Evolutionary conservation across 1,140 invertebrate genomes (phyloP), one percentile per base, ranked within the genome.

Genomic region (Adoxophyes honmai): DNA sequence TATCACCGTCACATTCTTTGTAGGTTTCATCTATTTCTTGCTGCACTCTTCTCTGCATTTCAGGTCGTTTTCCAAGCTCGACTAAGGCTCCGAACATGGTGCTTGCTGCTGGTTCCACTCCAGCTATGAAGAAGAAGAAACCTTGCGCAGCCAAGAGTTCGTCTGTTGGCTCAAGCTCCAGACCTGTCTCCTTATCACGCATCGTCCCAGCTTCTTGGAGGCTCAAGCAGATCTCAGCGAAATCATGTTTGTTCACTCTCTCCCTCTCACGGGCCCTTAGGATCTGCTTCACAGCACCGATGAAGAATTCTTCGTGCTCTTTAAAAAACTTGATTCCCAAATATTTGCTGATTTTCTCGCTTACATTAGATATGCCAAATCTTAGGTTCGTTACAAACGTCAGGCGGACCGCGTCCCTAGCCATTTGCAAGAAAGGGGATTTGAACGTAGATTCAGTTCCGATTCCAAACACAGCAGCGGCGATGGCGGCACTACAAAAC

Each of bases 91-190:
- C 87, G 11, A 84, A 81, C 21, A 93, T 73, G 0, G 89, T 62
- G n/a, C 86, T 88, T 3, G 91, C 88, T 0, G 91, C 91, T 0
- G 93, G 93, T 58, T 93, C 92, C 38, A 90, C 92, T 10, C 92
- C 92, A 52, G 91, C 92, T 2, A 91, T 63, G n/a, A 83, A 86
- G 44, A 86, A 86, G 59, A 88, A 76, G 52, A 88, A 88, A 18
- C 69, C 77, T 64, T 83, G 90, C 44, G 72, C 85, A 3, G 84
- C 76, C 13, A 82, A 51, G 15, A 80, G 7, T 28, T 78, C 79
- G 38, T 78, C 75, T 5, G 71, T 68, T 0, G 71, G 66, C 44
- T 75, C 53, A 10, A 78, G 39, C 36, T 66, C 59, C 0, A 60
- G 62, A 6, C 71, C 73, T 9, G 71, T 68, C 0, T 65, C 64